These are phyloP conservation scores for Magallana ariakensis DNA, from an alignment of 1,140 invertebrate genomes.

Conservation along the genomic window DNA sequence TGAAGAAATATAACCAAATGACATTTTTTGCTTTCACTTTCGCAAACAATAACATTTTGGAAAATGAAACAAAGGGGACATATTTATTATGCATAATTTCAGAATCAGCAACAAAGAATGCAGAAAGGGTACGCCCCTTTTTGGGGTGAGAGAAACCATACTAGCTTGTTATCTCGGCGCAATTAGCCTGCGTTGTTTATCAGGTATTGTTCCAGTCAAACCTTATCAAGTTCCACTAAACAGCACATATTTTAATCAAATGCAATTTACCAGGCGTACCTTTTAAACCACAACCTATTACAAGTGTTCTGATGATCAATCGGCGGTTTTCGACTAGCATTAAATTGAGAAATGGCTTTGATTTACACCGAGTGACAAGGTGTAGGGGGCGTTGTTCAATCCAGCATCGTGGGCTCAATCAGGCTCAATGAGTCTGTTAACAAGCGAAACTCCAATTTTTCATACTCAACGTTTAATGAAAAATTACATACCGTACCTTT, in stretches of 20 bases:
- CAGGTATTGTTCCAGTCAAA: slow-evolving; percentile 12
- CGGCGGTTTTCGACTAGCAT: slow-evolving; percentile 16
- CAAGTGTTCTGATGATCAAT: slow-evolving; percentile 4
- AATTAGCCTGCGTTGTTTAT: slow-evolving; percentile 34
- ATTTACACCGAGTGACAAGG: slow-evolving; percentile 1
- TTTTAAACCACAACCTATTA: slow-evolving; percentile 16
- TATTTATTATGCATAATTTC: neutral
- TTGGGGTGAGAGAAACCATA: slow-evolving; percentile 12
- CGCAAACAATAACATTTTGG: too few relatives aligned
- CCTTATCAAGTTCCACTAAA: slow-evolving; percentile 31
- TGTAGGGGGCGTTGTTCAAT: neutral
- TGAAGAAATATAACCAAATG: too few relatives aligned
- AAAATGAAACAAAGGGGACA: too few relatives aligned
- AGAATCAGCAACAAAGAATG: slow-evolving; percentile 31
- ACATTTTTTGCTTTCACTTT: too few relatives aligned
- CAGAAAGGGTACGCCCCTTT: slow-evolving; percentile 5
- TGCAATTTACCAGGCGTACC: slow-evolving; percentile 37
- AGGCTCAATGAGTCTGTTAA: too few relatives aligned
- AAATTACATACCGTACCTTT: too few relatives aligned
- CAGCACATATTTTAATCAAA: slow-evolving; percentile 35
- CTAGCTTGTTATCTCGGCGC: neutral
- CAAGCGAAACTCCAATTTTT: too few relatives aligned
- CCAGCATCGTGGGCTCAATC: neutral
- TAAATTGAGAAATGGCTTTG: slow-evolving; percentile 33
- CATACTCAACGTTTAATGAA: too few relatives aligned